Evolutionary conservation across 1,140 invertebrate species (phyloP).

Genomic region (Anthonomus grandis): DNA sequence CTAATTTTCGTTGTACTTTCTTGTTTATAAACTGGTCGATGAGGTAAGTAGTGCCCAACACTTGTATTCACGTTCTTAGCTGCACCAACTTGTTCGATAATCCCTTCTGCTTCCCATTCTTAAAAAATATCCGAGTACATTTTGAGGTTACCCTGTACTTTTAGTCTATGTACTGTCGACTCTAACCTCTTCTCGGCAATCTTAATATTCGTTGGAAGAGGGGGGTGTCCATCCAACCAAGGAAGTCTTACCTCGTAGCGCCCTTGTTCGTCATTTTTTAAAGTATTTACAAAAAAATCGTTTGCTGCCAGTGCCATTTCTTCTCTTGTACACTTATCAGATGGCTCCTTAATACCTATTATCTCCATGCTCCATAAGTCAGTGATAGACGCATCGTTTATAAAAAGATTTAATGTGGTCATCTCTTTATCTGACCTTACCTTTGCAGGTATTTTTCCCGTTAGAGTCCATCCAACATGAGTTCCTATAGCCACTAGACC

Average conservation of each 20-base stretch:
- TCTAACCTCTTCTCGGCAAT: conserved; percentile 20
- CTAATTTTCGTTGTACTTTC: conserved; percentile 23
- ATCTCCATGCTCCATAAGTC: conserved; percentile 20
- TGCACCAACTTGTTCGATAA: conserved; percentile 11
- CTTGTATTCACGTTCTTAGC: not conserved
- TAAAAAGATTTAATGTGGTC: conserved; percentile 3
- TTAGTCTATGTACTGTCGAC: conserved; percentile 8
- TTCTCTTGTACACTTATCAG: conserved; percentile 9
- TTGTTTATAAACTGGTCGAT: conserved; percentile 28
- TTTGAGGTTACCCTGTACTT: not conserved
- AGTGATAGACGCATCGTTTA: conserved; percentile 8
- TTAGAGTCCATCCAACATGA: conserved; percentile 41
- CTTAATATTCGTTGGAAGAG: conserved; percentile 9
- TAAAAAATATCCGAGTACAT: conserved; percentile 11
- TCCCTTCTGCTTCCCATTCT: conserved; percentile 16
- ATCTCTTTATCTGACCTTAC: not conserved
- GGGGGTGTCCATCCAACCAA: conserved; percentile 21
- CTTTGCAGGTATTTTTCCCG: conserved; percentile 31
- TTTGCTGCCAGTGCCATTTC: conserved; percentile 5
- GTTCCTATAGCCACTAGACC: conserved; percentile 42
- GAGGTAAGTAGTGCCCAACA: conserved; percentile 26
- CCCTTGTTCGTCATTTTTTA: conserved; percentile 4
- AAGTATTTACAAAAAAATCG: not conserved
- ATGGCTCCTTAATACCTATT: conserved; percentile 18
- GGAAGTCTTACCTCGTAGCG: conserved; percentile 21